A percentile compares a stretch with the other conserved stretches of the same genome.
These are phyloP conservation scores for Drosophila setosimentum DNA, from an alignment of 2,888 invertebrate genomes.

Conservation along the genomic window DNA sequence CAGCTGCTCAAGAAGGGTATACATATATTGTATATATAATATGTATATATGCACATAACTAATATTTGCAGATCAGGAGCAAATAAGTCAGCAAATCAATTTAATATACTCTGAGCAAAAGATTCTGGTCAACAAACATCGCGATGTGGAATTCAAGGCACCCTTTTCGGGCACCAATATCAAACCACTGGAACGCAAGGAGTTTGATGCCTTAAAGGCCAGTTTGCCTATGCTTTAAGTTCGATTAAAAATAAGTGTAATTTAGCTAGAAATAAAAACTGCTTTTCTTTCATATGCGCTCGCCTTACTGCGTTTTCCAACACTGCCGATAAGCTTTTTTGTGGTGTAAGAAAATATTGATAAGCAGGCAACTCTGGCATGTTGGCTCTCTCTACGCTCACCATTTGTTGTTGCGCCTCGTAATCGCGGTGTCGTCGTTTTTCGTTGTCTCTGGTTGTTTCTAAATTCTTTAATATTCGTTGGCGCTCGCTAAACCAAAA, in stretches of 20 bases:
- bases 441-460: conserved; percentile 60
- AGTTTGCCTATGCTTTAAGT: conserved; percentile 80
- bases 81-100: conserved; percentile 83
- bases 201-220: conserved; percentile 79
- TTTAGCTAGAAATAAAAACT: conserved; percentile 18
- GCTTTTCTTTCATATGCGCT: conserved; percentile 2
- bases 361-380: conserved; percentile 46
- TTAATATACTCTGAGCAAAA: conserved; percentile 84
- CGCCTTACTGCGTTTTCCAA: conserved; percentile 10
- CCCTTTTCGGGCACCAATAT: conserved; percentile 83
- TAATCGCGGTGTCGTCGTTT: conserved; percentile 71
- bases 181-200: conserved; percentile 81
- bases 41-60: not conserved
- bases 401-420: conserved; percentile 71
- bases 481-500: conserved; percentile 39
- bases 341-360: conserved; percentile 29
- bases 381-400: conserved; percentile 49
- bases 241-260: not conserved
- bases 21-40: not conserved
- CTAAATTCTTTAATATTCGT: conserved; percentile 57
- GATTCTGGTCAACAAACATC: conserved; percentile 82
- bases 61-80: conserved; percentile 79
- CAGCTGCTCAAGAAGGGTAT: conserved; percentile 82
- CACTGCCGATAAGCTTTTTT: conserved; percentile 55
- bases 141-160: conserved; percentile 82